phyloP scores from a whole-genome alignment of 2,113 vertebrate genomes.

The Microtus oregoni region DNA sequence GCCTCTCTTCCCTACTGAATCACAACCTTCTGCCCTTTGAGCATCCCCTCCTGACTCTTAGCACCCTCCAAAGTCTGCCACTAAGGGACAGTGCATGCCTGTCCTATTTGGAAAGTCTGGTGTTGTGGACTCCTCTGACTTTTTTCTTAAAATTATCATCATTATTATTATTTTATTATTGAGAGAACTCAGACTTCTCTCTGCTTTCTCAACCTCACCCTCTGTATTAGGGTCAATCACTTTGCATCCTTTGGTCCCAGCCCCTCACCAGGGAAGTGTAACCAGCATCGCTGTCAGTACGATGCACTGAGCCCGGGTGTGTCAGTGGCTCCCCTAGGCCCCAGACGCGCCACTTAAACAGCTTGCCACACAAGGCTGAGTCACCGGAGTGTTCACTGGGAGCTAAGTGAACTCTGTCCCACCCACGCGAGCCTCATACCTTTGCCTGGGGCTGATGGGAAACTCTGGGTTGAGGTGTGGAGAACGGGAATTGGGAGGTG shows the following conservation, averaged over 20 bases:
- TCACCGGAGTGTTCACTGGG: neutral
- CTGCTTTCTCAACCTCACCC: neutral
- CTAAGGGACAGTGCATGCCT: neutral
- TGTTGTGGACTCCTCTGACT: neutral
- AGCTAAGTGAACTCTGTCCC: neutral
- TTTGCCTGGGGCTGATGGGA: neutral
- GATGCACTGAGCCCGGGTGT: neutral
- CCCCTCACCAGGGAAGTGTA: neutral
- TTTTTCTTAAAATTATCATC: neutral
- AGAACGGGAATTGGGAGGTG: neutral
- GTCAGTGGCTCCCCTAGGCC: neutral
- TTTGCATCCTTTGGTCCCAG: neutral
- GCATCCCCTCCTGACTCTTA: neutral
- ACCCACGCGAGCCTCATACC: no score
- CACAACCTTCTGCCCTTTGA: no score
- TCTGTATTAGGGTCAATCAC: neutral
- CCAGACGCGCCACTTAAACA: neutral
- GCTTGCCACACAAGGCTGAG: neutral
- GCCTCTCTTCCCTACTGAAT: no score
- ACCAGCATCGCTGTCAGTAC: neutral
- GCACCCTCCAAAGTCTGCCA: neutral
- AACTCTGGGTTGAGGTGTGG: neutral
- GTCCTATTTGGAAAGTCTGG: neutral
- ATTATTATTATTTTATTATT: neutral
- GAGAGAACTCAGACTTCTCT: neutral